These are phyloP conservation scores for Neomicropteryx cornuta DNA, from an alignment of 1,140 invertebrate genomes.

Conservation along the genomic window DNA sequence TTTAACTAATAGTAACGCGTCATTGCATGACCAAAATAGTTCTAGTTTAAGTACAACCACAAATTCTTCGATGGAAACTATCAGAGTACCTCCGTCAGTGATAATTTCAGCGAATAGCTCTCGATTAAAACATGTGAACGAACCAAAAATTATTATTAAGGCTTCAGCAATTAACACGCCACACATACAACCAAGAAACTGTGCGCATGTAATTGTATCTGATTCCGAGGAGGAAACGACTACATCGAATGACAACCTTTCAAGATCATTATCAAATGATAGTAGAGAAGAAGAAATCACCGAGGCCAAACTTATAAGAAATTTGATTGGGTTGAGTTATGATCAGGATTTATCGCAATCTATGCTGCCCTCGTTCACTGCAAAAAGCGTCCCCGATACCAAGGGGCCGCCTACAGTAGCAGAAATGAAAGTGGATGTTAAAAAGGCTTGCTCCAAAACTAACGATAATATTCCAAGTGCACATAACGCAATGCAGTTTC, in stretches of 20 bases:
- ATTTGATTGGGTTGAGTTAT: conserved; percentile 1
- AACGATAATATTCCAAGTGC: conserved; percentile 18
- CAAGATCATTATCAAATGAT: not conserved
- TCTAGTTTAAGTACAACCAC: too few relatives aligned
- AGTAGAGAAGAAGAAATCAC: conserved; percentile 7
- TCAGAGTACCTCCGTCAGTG: too few relatives aligned
- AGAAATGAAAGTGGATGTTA: conserved; percentile 33
- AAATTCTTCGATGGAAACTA: too few relatives aligned
- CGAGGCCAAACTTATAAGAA: conserved; percentile 25
- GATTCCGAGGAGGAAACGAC: too few relatives aligned
- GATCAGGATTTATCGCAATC: conserved; percentile 29
- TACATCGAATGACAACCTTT: too few relatives aligned
- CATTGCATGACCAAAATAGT: conserved; percentile 15
- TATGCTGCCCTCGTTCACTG: conserved; percentile 28
- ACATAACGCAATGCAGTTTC: too few relatives aligned
- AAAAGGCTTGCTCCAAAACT: conserved; percentile 29
- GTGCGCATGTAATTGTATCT: too few relatives aligned
- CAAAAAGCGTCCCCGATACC: conserved; percentile 28
- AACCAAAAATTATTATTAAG: too few relatives aligned
- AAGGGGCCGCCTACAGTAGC: conserved; percentile 35
- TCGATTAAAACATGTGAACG: too few relatives aligned
- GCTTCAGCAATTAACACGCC: too few relatives aligned
- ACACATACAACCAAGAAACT: too few relatives aligned
- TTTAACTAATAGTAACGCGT: conserved; percentile 12
- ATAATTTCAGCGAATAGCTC: too few relatives aligned